Evolutionary conservation across 2,797 vertebrate genomes (phyloP).

Genomic region (Brachyrhaphis roseni): DNA sequence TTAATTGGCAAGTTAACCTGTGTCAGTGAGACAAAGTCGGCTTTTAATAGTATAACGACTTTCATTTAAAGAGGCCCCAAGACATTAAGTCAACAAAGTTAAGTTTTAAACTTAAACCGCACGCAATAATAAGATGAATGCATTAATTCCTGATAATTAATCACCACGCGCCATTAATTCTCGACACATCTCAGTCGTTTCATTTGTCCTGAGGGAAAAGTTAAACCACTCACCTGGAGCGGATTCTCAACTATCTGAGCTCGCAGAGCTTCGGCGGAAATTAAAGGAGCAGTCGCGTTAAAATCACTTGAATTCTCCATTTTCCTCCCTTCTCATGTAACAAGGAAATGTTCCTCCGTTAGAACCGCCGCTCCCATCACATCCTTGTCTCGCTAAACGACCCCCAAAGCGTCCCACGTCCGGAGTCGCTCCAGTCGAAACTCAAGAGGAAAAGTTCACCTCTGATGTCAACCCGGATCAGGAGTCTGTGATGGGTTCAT

Average conservation of each 20-base stretch:
- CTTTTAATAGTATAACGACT: neutral
- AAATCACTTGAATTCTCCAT: slow-evolving; percentile 63
- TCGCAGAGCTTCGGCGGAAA: slow-evolving; percentile 29
- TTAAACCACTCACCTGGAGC: slow-evolving; percentile 60
- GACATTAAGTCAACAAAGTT: neutral
- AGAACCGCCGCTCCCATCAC: slow-evolving; percentile 20
- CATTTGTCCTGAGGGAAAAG: neutral
- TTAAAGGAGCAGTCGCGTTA: neutral
- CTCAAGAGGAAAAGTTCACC: slow-evolving; percentile 27
- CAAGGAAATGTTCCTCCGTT: neutral
- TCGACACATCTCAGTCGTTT: neutral
- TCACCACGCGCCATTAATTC: neutral
- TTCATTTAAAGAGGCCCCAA: neutral
- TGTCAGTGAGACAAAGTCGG: neutral
- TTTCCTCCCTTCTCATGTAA: slow-evolving; percentile 17
- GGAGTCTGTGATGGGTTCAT: slow-evolving; percentile 35
- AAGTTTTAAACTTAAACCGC: neutral
- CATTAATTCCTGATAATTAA: neutral
- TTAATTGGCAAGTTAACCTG: neutral
- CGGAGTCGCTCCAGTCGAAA: slow-evolving; percentile 3
- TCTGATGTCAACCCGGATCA: slow-evolving; percentile 13
- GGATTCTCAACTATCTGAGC: slow-evolving; percentile 65
- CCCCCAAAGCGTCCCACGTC: slow-evolving; percentile 37
- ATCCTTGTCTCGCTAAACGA: slow-evolving; percentile 28
- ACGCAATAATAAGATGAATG: neutral